Percentiles rank a stretch among this genome's conserved stretches.
Conservation (phyloP, 2,888 invertebrate species). For the Bimastos eiseni region DNA sequence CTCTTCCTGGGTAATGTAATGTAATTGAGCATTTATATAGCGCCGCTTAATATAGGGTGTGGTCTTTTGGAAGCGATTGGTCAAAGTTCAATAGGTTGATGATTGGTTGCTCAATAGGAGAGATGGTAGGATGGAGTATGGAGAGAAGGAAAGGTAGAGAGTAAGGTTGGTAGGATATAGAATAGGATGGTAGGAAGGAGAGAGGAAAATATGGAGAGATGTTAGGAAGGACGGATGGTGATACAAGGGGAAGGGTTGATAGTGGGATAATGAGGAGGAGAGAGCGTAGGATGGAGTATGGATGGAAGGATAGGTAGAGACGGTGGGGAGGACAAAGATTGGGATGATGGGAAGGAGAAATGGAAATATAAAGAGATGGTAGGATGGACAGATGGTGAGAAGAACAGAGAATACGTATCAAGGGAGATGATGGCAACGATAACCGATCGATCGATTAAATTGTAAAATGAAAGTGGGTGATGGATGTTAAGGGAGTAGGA, state of each 20-base stretch:
- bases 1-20: no score
- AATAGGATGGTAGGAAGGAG: not conserved
- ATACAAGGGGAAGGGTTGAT: not conserved
- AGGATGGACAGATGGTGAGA: not conserved
- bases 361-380: not conserved
- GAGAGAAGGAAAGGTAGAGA: not conserved
- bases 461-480: not conserved
- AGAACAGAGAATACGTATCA: no score
- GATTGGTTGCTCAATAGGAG: not conserved
- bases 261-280: not conserved
- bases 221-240: not conserved
- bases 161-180: not conserved
- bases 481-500: not conserved
- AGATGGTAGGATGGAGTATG: not conserved
- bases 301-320: not conserved
- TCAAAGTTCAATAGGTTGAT: not conserved
- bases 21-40: no score
- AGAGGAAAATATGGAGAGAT: not conserved
- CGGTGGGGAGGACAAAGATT: not conserved
- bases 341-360: not conserved
- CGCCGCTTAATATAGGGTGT: not conserved
- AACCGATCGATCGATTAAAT: not conserved
- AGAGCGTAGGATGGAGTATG: no score
- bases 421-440: not conserved
- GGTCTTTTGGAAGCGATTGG: slow-evolving; percentile 2